Evolutionary conservation across 2,797 vertebrate species (phyloP), one percentile per base, ranked within the genome.

Genomic region (Nothura maculosa): DNA sequence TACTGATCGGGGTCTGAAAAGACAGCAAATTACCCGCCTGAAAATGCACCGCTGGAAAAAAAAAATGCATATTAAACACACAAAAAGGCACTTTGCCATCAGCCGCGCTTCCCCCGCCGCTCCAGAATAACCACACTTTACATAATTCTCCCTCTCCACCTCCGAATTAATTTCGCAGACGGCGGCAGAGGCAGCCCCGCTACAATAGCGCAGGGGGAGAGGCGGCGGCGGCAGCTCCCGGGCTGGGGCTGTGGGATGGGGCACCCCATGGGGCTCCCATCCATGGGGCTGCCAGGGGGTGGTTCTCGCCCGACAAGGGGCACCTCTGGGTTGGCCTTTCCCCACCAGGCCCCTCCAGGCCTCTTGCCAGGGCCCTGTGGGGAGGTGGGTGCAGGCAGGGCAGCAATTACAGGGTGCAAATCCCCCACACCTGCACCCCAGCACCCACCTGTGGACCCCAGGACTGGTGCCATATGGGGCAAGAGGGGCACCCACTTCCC

Each of bases 1-100:
- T 98, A 98, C 97, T 97, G 98, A 98, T 98, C 97, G 97, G 97
- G 97, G 97, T 95, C 97, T 97, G 98, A 98, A 98, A 98, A 98
- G 97, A 96, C 98, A 98, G 97, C 93, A 98, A 98, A 98, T 98
- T 98, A 98, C 97, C 97, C 97, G 97, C 96, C 97, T 94, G 97
- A 97, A 98, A 98, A 98, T 78, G 84, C 96, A 97, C 97, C 90
- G 79, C 97, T 92, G 89, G 97, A 96, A 96, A 97, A 96, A 32
- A 86, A 62, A 97, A 97, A 98, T 97, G 97, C 98, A 97, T 98
- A 98, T 98, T 97, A 98, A 98, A 98, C 97, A 97, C 97, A 98
- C 97, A 98, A 98, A 98, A 98, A 97, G 96, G 95, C 97, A 96
- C 97, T 97, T 96, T 96, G 97, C 97, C 97, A 97, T 97, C 89